A percentile compares a stretch with the other conserved stretches of the same genome.
Conservation (phyloP, 2,888 invertebrate species). For the Metallyticus violacea region DNA sequence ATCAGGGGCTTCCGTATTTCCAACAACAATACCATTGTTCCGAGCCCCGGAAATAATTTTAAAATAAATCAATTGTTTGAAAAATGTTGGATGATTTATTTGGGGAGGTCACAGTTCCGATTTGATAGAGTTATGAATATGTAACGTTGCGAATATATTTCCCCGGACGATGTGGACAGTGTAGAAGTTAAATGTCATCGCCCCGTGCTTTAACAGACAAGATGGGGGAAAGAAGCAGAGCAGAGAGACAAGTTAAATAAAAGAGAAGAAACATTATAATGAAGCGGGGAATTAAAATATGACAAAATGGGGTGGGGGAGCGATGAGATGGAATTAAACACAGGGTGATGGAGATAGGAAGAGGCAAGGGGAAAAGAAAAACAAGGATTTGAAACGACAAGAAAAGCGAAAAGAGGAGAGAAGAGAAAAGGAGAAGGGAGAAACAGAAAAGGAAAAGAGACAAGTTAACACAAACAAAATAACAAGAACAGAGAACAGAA, state of each 20-base stretch:
- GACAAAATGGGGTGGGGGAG: not conserved
- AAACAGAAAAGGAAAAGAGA: not conserved
- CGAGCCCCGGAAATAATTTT: not conserved
- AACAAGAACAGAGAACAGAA: not conserved
- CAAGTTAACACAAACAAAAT: not conserved
- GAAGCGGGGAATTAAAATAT: too few relatives aligned
- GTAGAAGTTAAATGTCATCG: not conserved
- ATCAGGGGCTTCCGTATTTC: not conserved
- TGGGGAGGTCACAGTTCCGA: too few relatives aligned
- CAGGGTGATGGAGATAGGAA: not conserved
- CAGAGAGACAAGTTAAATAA: not conserved
- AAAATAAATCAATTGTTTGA: not conserved
- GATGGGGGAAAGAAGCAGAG: not conserved
- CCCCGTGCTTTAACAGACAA: not conserved
- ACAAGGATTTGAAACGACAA: not conserved
- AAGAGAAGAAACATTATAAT: too few relatives aligned
- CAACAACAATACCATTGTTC: not conserved
- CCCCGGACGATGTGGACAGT: too few relatives aligned
- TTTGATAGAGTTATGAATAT: not conserved
- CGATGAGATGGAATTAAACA: not conserved
- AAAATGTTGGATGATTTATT: not conserved
- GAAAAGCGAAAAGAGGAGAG: not conserved
- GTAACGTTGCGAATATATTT: not conserved
- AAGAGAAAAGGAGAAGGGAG: not conserved
- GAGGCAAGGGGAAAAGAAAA: not conserved